Evolutionary conservation across 2,888 invertebrate genomes (phyloP).

Genomic region (Timandra comae): DNA sequence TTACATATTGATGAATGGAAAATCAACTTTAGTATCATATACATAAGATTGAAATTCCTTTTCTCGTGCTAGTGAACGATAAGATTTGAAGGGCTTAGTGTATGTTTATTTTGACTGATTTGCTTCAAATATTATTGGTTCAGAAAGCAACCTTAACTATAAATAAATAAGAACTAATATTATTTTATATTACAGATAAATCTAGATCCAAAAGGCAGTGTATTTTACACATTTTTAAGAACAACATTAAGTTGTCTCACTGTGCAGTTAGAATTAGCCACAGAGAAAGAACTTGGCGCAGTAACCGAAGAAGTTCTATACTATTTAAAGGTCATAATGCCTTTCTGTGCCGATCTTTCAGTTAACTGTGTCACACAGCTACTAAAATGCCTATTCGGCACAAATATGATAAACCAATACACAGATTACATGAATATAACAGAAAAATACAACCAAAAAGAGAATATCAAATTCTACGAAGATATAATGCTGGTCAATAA

Average conservation of each 20-base stretch:
- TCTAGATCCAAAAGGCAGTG: slow-evolving; percentile 84
- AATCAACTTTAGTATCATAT: no score
- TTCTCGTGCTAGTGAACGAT: no score
- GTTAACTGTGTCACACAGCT: slow-evolving; percentile 87
- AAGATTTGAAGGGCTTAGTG: no score
- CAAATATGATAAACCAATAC: slow-evolving; percentile 79
- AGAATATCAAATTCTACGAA: slow-evolving; percentile 38
- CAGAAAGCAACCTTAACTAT: no score
- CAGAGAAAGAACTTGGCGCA: slow-evolving; percentile 81
- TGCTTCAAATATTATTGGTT: no score
- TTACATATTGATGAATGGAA: no score
- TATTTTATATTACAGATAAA: slow-evolving; percentile 78
- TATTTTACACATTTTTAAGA: slow-evolving; percentile 81
- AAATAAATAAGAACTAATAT: no score
- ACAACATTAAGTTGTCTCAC: slow-evolving; percentile 81
- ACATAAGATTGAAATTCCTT: no score
- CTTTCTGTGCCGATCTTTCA: slow-evolving; percentile 81
- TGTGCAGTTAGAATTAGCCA: slow-evolving; percentile 82
- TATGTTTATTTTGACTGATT: no score
- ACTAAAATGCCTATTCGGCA: slow-evolving; percentile 84
- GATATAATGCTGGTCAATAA: slow-evolving; percentile 52
- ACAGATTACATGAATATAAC: slow-evolving; percentile 54
- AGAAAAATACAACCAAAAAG: slow-evolving; percentile 23
- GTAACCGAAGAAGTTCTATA: slow-evolving; percentile 88
- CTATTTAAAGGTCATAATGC: slow-evolving; percentile 84